Base-by-base conservation (phyloP, 2,888 invertebrate genomes). In the Thelaira solivaga region DNA sequence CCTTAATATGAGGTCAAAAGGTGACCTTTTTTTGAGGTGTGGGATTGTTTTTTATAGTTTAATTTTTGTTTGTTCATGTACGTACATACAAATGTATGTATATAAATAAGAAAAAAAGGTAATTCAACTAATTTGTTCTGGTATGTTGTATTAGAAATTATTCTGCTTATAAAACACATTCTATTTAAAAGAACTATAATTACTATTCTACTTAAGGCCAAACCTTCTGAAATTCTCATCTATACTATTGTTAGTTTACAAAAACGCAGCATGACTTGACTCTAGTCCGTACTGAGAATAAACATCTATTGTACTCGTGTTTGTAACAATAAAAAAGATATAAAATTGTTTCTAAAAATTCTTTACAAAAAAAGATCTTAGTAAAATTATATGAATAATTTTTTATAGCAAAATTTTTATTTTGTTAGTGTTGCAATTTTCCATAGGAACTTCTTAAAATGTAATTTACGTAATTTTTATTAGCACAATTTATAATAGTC, bases 1-100 rank as follows among this genome's bases (percentile, higher is more conserved):
- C 13, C 13, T 7, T 41, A 45, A 26, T 29, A 73, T 74, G 65
- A 74, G 59, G 59, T 74, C 73, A 74, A 65, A 59, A 41, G 31
- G 18, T 49, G 57, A 13, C 20, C 22, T 45, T 53, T 53, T 36
- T 20, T 7, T 13, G 13, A 24, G 22, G 34, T 55, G 39, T 47
- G 47, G 34, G 51, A 67, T 24, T 45, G 10, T 16, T 20, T 16
- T 31, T 2, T 24, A n/a, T 36, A n/a, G n/a, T 18, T 24, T 34
- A n/a, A n/a, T n/a, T n/a, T n/a, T n/a, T n/a, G n/a, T n/a, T n/a
- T n/a, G n/a, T n/a, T n/a, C n/a, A n/a, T n/a, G n/a, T n/a, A n/a
- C n/a, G n/a, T n/a, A n/a, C n/a, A n/a, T n/a, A n/a, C n/a, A n/a
- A n/a, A n/a, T n/a, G n/a, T n/a, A n/a, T n/a, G n/a, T n/a, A n/a